A percentile compares a stretch with the other conserved stretches of the same genome.
Evolutionary conservation across 1,140 invertebrate species (phyloP).

Genomic region (Pseudomyrmex flavicornis): DNA sequence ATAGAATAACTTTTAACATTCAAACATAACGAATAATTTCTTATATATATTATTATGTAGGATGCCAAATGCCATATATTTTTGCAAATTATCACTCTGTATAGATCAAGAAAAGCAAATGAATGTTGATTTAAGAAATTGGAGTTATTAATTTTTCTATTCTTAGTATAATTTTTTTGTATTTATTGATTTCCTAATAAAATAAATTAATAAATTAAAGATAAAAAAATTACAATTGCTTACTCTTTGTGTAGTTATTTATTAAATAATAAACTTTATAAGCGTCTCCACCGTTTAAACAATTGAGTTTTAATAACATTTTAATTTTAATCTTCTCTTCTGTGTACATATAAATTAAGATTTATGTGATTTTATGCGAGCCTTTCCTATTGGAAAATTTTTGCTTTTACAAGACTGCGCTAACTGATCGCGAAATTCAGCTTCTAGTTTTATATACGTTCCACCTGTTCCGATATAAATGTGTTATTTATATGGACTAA

Average conservation of each 20-base stretch:
- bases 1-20: too few relatives aligned
- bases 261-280: background rate
- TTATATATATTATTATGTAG: too few relatives aligned
- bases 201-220: background rate
- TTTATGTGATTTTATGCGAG: constrained; percentile 64
- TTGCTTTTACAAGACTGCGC: constrained; percentile 77
- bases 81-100: too few relatives aligned
- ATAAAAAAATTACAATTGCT: background rate
- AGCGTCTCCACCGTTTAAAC: too few relatives aligned
- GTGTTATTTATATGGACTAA: constrained; percentile 24
- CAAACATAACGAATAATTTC: too few relatives aligned
- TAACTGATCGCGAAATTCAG: constrained; percentile 89
- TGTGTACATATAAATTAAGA: constrained; percentile 23
- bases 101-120: too few relatives aligned
- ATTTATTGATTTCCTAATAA: background rate
- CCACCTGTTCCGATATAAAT: constrained; percentile 85
- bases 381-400: constrained; percentile 69
- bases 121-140: too few relatives aligned
- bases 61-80: too few relatives aligned
- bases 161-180: background rate
- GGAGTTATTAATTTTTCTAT: too few relatives aligned
- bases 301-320: background rate
- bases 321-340: background rate
- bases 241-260: background rate
- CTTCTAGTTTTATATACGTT: constrained; percentile 89